Base-by-base conservation (phyloP, 30 jellyfish, hydroid and myxozoan species). In the Aurelia sp. region DNA sequence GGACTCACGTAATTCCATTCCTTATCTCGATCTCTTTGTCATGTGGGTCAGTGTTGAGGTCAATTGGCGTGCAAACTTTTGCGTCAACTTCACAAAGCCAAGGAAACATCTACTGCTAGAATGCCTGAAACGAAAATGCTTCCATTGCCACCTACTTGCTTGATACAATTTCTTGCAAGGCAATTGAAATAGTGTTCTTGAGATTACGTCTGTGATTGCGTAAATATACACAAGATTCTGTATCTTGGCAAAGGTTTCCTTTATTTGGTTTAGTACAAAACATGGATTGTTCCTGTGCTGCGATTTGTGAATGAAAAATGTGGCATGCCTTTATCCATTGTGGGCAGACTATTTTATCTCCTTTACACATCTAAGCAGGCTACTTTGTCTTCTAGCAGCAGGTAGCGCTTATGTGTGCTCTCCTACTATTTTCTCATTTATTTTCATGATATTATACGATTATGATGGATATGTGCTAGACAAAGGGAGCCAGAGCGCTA, bases 371-470 rank as follows among this genome's bases (percentile, higher is more conserved):
- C 18, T 63, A 76, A 76, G 62, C 50, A 59, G 76, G 11, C 76
- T 62, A 53, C 61, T 76, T 76, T 44, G 81, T 63, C 27, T 23
- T 64, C 41, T 30, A 62, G 20, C 89, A 41, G 89, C 81, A 79
- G 89, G 81, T 65, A 33, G 67, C 40, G 89, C 27, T 48, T 63
- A 79, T 64, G 89, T 35, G 41, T 44, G 51, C 44, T 19, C 61
- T 60, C 71, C 89, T 40, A 16, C 89, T 79, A 71, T 66, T 79
- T 66, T 79, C 61, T 63, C 15, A 59, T 76, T 76, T 76, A 60
- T 21, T 59, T 76, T 76, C 48, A 59, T 76, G 64, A 59, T 51
- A 22, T 76, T 76, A 76, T 40, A 50, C 37, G 86, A 58, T 60
- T 76, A 76, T 37, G 21, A 74, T 60, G 51, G 78, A 76, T 22